Percentiles rank a stretch among this genome's conserved stretches.
phyloP scores from a whole-genome alignment of 2,113 vertebrate genomes.

The Ivindomyrus marchei region DNA sequence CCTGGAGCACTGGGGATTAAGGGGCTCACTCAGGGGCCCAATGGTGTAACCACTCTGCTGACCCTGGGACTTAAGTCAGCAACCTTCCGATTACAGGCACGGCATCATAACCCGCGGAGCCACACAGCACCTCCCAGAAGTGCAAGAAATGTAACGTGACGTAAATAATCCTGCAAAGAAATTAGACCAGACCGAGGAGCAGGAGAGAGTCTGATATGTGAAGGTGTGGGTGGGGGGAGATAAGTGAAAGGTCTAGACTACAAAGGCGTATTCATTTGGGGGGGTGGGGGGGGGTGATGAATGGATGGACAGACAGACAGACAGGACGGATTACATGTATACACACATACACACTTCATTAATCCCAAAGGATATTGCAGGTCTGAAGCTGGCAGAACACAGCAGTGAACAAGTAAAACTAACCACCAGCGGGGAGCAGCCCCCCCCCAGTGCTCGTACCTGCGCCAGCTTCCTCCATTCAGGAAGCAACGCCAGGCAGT shows the following conservation, averaged over 20 bases:
- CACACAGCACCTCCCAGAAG: background rate
- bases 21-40: background rate
- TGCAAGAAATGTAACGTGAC: background rate
- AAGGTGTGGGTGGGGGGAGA: background rate
- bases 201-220: background rate
- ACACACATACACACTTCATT: background rate
- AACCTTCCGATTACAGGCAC: background rate
- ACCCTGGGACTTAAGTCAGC: background rate
- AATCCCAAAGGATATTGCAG: background rate
- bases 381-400: background rate
- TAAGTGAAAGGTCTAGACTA: background rate
- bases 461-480: slow-evolving; percentile 95
- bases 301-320: background rate
- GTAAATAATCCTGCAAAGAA: background rate
- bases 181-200: background rate
- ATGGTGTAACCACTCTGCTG: background rate
- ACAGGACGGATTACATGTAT: background rate
- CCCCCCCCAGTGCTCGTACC: slow-evolving; percentile 52
- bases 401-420: background rate
- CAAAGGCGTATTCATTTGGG: too few relatives aligned
- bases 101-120: background rate
- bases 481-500: slow-evolving; percentile 86
- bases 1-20: background rate
- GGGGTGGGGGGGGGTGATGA: too few relatives aligned
- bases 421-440: background rate